These are phyloP conservation scores for Embidobia sp. DNA, from an alignment of 2,888 invertebrate species.

Conservation along the genomic window DNA sequence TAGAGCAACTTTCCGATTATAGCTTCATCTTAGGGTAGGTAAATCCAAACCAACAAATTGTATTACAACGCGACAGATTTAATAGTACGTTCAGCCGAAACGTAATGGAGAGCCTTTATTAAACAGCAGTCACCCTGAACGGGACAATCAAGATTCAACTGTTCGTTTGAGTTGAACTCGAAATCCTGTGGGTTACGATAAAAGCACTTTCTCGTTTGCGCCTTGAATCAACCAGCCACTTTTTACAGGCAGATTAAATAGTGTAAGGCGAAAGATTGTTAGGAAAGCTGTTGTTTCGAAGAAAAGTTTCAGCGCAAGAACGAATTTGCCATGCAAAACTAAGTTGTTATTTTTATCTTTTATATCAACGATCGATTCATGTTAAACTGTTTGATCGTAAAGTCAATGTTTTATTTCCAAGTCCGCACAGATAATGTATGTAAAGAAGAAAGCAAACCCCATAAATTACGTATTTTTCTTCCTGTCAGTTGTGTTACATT, in stretches of 20 bases:
- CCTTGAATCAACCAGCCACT: conserved; percentile 4
- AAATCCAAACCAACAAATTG: conserved; percentile 18
- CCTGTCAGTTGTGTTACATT: neutral
- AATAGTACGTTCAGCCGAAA: neutral
- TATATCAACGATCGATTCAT: conserved; percentile 10
- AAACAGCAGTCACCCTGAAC: too few relatives aligned
- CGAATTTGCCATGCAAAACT: conserved; percentile 23
- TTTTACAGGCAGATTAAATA: conserved; percentile 34
- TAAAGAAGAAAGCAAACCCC: neutral
- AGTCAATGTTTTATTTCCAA: conserved; percentile 18
- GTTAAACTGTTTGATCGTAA: conserved; percentile 21
- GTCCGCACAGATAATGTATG: neutral
- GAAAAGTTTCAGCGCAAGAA: conserved; percentile 6
- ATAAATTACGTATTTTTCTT: neutral
- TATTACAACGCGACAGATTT: conserved; percentile 1
- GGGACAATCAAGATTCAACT: conserved; percentile 2
- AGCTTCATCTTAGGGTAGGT: neutral
- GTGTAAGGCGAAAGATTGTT: conserved; percentile 35
- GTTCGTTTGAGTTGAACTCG: conserved; percentile 13
- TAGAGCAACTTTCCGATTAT: neutral
- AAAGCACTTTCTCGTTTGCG: conserved; percentile 29
- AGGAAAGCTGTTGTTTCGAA: conserved; percentile 14
- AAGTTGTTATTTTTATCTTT: conserved; percentile 20
- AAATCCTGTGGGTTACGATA: conserved; percentile 32
- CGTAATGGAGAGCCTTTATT: neutral